Conservation (phyloP, 1,140 invertebrate genomes). For the Heliothis subflexa region DNA sequence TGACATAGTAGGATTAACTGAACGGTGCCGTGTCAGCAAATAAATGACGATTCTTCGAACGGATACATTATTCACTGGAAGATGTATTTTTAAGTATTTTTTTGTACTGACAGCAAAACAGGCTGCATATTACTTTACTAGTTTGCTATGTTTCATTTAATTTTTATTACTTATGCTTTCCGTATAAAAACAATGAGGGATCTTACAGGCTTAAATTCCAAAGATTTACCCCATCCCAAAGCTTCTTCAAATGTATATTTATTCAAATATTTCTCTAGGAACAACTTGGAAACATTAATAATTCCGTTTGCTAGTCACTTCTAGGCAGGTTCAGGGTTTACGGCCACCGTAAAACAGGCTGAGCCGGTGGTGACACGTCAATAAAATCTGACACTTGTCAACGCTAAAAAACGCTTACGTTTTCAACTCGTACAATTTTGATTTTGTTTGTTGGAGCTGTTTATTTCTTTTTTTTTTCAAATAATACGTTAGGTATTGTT, state of each 20-base stretch:
- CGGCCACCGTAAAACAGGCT: slow-evolving; percentile 62
- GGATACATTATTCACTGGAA: slow-evolving; percentile 52
- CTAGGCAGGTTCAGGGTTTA: slow-evolving; percentile 32
- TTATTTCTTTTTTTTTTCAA: too few relatives aligned
- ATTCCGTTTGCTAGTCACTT: slow-evolving; percentile 41
- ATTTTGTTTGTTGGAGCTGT: background rate
- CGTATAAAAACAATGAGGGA: background rate
- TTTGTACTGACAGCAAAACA: background rate
- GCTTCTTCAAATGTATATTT: background rate
- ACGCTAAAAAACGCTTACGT: slow-evolving; percentile 70
- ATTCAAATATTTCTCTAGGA: slow-evolving; percentile 16
- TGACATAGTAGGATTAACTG: slow-evolving; percentile 79
- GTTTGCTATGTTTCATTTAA: background rate
- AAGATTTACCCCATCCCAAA: background rate
- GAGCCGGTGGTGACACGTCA: slow-evolving; percentile 74
- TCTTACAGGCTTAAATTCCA: background rate
- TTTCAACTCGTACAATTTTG: slow-evolving; percentile 53
- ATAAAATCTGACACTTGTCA: slow-evolving; percentile 82
- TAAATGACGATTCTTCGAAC: slow-evolving; percentile 69
- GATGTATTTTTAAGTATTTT: slow-evolving; percentile 21
- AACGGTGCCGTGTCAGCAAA: slow-evolving; percentile 72
- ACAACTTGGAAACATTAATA: slow-evolving; percentile 14
- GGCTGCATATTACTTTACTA: background rate
- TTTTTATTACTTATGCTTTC: background rate
- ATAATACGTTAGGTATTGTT: too few relatives aligned